Base-by-base conservation (phyloP, 2,113 vertebrate genomes). In the Hydrochoerus hydrochaeris region DNA sequence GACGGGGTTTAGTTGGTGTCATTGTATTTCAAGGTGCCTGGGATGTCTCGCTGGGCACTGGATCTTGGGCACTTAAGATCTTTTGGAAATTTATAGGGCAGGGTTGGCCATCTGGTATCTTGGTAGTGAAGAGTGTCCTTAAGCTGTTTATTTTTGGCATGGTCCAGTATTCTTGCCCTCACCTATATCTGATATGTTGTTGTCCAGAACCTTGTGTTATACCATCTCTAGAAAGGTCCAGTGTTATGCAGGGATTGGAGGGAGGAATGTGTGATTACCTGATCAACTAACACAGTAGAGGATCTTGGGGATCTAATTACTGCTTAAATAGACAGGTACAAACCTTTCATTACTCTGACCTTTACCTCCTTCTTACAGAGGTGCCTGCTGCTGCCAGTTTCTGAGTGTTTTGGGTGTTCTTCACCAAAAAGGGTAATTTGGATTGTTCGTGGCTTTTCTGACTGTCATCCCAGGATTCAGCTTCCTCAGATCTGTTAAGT, bases 401-500 rank as follows among this genome's bases (percentile, higher is more conserved):
- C 35, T 54, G 77, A 95, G 81, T 95, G 88, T 96, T 96, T 81
- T 14, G 24, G 85, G 85, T 88, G 26, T 92, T 95, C 52, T 88
- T 80, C 11, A 67, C 54, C 54, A 19, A 57, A 57, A 57, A 19
- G 71, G 77, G 91, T 94, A 85, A 97, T 95, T 97, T 95, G 88
- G 63, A 7, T 82, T 85, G 93, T 96, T 96, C 96, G 81, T 90
- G 80, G 90, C 77, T 97, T 97, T 97, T 77, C 93, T n/a, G 57
- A 90, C 77, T 95, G 93, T 97, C 71, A 87, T 65, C 82, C 41
- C 75, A 93, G 83, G 86, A 94, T 82, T 95, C 62, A 7, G 63
- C 91, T 94, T 96, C 92, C 93, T 95, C 57, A 52, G 26, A 91
- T 96, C 96, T 96, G 96, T 35, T 95, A 96, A 96, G 77, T 90